These are phyloP conservation scores for Tuberolachnus salignus DNA, from an alignment of 2,888 invertebrate species.

Conservation along the genomic window DNA sequence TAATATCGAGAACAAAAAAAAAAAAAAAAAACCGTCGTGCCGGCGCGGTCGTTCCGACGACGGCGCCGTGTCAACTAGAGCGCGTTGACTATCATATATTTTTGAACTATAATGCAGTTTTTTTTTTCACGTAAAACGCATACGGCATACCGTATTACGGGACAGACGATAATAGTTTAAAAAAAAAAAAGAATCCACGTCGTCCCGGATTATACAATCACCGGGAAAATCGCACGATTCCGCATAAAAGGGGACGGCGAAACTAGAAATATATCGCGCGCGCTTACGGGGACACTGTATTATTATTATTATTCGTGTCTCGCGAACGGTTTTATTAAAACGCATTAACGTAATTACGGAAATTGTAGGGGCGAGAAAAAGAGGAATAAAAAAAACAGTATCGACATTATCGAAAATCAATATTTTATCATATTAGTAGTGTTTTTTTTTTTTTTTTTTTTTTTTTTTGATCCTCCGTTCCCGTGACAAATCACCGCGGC, in stretches of 20 bases:
- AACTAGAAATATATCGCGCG: background rate
- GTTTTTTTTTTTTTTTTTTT: background rate
- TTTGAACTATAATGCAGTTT: no score
- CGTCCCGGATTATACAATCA: no score
- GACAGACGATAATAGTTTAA: no score
- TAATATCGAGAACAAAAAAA: background rate
- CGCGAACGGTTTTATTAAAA: background rate
- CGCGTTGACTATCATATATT: conserved; percentile 49
- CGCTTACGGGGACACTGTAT: no score
- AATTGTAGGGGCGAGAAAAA: no score
- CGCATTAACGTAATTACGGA: no score
- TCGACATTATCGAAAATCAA: background rate
- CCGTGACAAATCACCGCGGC: background rate
- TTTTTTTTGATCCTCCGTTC: background rate
- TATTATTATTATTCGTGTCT: no score
- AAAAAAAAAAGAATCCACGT: background rate
- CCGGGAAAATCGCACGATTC: no score
- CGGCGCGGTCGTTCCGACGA: background rate
- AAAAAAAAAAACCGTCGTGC: background rate
- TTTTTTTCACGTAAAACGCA: no score
- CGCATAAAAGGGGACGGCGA: no score
- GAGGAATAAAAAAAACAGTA: no score
- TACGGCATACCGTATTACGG: no score
- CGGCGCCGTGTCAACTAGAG: conserved; percentile 29
- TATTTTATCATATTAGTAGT: background rate